A percentile compares a stretch with the other conserved stretches of the same genome.
Conservation (phyloP, 2,888 invertebrate genomes). For the Orthonychiurus folsomi region DNA sequence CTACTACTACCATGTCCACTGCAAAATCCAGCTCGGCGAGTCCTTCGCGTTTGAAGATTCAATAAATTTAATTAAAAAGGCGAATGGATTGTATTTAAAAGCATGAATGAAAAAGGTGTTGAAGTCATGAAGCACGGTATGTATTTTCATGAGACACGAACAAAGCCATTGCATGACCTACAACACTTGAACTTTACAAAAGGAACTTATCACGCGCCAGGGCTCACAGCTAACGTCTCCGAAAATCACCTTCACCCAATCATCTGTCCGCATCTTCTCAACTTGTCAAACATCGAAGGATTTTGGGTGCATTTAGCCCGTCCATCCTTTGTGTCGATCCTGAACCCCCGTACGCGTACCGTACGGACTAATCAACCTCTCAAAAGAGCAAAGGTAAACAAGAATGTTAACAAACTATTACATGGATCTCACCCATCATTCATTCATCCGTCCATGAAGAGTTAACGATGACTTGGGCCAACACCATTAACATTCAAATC, state of each 20-base stretch:
- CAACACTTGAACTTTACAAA: constrained; percentile 8
- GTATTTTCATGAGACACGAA: constrained; percentile 11
- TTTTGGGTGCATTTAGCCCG: constrained; percentile 3
- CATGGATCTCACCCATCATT: too few relatives aligned
- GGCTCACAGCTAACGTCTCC: not conserved
- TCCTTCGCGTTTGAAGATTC: too few relatives aligned
- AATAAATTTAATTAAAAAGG: too few relatives aligned
- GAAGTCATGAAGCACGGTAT: not conserved
- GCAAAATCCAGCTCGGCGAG: too few relatives aligned
- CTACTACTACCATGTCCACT: too few relatives aligned
- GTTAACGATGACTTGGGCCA: too few relatives aligned
- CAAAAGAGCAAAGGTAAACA: too few relatives aligned
- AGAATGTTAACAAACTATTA: too few relatives aligned
- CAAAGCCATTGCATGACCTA: constrained; percentile 5
- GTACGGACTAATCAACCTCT: too few relatives aligned
- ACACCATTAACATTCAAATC: too few relatives aligned
- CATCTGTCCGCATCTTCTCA: not conserved
- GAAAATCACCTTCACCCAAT: not conserved
- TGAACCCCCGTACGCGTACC: too few relatives aligned
- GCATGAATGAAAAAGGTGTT: not conserved
- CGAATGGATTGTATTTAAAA: not conserved
- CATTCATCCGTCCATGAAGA: too few relatives aligned
- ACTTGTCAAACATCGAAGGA: constrained; percentile 8
- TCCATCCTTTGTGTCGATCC: not conserved
- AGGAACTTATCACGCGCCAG: constrained; percentile 1